Percentiles rank a stretch among this genome's conserved stretches.
Evolutionary conservation across 2,888 invertebrate genomes (phyloP).

Genomic region (Eupithecia tripunctaria): DNA sequence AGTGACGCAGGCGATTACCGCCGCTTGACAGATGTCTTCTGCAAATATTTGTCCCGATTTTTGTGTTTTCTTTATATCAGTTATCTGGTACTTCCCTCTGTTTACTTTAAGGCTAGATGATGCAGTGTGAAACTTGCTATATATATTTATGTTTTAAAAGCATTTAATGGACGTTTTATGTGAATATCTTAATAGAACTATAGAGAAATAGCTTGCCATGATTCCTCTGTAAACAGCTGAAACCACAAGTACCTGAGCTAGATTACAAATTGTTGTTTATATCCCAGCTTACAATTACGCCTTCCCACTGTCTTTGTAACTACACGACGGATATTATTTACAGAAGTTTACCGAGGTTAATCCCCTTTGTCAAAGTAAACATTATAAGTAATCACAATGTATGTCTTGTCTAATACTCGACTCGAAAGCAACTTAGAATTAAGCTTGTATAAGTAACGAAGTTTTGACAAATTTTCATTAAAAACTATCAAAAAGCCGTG

Average conservation of each 20-base stretch:
- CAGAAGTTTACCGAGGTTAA: slow-evolving; percentile 44
- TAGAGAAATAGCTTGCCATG: neutral
- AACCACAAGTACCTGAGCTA: slow-evolving; percentile 14
- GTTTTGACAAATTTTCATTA: no score
- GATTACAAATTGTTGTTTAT: slow-evolving; percentile 16
- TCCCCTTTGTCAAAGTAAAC: slow-evolving; percentile 45
- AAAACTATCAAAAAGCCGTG: no score
- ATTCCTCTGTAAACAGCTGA: neutral
- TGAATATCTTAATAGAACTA: neutral
- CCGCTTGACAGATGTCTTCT: neutral
- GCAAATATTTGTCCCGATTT: neutral
- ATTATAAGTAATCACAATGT: slow-evolving; percentile 21
- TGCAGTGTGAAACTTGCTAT: neutral
- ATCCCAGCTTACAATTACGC: slow-evolving; percentile 8
- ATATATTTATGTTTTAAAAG: neutral
- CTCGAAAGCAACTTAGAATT: no score
- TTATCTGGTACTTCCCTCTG: neutral
- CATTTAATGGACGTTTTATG: neutral
- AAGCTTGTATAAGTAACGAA: no score
- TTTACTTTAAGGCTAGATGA: neutral
- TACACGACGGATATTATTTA: slow-evolving; percentile 44
- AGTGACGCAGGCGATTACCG: neutral
- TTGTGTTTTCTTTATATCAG: neutral
- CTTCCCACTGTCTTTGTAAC: slow-evolving; percentile 33
- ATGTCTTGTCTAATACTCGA: no score